phyloP scores from a whole-genome alignment of 2,113 vertebrate genomes.

The Larimichthys crocea region DNA sequence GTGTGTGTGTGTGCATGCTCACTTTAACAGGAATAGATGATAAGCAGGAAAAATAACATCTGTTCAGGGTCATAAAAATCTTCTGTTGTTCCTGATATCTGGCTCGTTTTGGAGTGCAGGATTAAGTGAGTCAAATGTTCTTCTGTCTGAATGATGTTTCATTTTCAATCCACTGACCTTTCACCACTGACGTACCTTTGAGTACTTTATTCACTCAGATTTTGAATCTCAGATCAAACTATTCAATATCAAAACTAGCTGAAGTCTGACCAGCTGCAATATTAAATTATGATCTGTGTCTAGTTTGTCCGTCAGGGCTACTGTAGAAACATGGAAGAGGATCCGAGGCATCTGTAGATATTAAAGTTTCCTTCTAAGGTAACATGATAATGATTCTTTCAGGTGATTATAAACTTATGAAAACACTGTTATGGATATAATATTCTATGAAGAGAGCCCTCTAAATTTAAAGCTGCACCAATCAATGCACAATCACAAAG shows the following conservation, averaged over 20 bases:
- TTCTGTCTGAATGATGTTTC: slow-evolving; percentile 25
- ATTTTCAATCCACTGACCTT: slow-evolving; percentile 7
- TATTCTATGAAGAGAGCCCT: no score
- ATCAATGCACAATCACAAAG: no score
- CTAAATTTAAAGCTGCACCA: not conserved
- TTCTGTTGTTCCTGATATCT: slow-evolving; percentile 25
- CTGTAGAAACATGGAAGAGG: no score
- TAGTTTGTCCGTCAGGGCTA: no score
- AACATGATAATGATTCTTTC: no score
- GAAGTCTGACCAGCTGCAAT: not conserved
- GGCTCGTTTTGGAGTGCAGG: slow-evolving; percentile 16
- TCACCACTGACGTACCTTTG: not conserved
- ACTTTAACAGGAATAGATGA: slow-evolving; percentile 54
- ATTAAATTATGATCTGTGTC: not conserved
- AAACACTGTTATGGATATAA: no score
- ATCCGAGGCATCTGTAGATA: no score
- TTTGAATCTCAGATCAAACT: not conserved
- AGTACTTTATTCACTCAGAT: not conserved
- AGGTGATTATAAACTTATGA: no score
- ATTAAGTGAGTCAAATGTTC: slow-evolving; percentile 26
- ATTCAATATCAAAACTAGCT: not conserved
- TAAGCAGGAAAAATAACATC: slow-evolving; percentile 52
- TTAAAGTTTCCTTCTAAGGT: no score
- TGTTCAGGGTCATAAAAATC: slow-evolving; percentile 53
- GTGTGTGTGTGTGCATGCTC: slow-evolving; percentile 18